Base-by-base conservation (phyloP, 2,888 invertebrate species). In the Drosophila seclusa region DNA sequence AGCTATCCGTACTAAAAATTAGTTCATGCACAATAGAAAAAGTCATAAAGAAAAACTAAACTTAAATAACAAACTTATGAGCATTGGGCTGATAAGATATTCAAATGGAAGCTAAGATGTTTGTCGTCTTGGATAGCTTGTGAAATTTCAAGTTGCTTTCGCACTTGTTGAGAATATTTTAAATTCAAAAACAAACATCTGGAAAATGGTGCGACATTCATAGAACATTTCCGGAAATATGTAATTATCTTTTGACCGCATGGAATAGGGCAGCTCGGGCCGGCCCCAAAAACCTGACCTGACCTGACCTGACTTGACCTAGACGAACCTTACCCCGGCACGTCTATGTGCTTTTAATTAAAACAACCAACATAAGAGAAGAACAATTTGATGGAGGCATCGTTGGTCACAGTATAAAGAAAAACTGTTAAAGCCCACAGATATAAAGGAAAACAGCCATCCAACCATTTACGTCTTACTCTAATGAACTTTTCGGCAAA, bases 311-410 rank as follows among this genome's bases (percentile, higher is more conserved):
- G 6, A 54, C 29, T 27, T 6, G 31, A 57, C 21, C 21, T 31
- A 31, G 31, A 8, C 27, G 40, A 36, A 34, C 63, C 54, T 31
- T 27, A 42, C 27, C 38, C 11, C 65, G 59, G 38, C 58, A 55
- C 80, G 71, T 80, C 82, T 78, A 80, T 80, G 80, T 78, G 75
- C 82, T 78, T 80, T 80, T 80, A 80, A 80, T 80, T 80, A 80
- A 80, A 80, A 80, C 71, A 82, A 69, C 65, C 21, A 42, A 79
- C 78, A 81, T 70, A 80, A 82, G 55, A 78, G 69, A 76, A 60
- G 64, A 57, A 54, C 38, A 24, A 21, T 24, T 24, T 49, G 60
- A 48, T n/a, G 48, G 48, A 7, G 27, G 50, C 40, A 32, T 57
- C 40, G 45, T 31, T 57, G 24, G 40, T 55, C 52, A 38, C 36